These are phyloP conservation scores for Toxotes chatareus DNA, from an alignment of 2,113 vertebrate species.

Conservation along the genomic window DNA sequence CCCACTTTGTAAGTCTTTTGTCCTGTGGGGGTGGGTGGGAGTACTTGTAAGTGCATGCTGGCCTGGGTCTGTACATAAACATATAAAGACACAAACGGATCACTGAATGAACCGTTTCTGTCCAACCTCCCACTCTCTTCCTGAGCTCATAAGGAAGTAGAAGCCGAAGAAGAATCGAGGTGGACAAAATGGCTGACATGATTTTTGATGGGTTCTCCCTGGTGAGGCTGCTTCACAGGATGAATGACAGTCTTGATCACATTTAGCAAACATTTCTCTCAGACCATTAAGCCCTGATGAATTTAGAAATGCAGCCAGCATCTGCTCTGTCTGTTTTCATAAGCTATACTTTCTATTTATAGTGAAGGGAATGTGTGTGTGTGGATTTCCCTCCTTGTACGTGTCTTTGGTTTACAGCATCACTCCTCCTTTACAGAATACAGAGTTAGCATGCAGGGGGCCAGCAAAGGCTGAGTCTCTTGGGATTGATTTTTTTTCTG, in stretches of 20 bases:
- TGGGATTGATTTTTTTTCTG: constrained; percentile 50
- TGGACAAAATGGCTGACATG: constrained; percentile 10
- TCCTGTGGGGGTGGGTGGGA: not conserved
- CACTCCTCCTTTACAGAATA: not conserved
- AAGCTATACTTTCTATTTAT: constrained; percentile 14
- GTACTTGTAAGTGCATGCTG: not conserved
- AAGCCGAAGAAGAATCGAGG: not conserved
- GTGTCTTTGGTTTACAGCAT: not conserved
- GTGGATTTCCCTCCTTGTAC: not conserved
- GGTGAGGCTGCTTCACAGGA: not conserved
- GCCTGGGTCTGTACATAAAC: not conserved
- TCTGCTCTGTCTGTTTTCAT: constrained; percentile 33
- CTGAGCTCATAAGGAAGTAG: constrained; percentile 5
- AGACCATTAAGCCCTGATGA: constrained; percentile 46
- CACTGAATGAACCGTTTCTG: not conserved
- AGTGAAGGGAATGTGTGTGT: not conserved
- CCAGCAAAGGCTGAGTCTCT: not conserved
- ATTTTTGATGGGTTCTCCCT: constrained; percentile 12
- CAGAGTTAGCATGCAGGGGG: constrained; percentile 26
- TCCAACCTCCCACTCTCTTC: constrained; percentile 15
- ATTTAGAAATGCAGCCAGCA: constrained; percentile 49
- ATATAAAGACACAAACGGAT: not conserved
- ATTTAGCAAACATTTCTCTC: constrained; percentile 39
- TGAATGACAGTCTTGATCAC: constrained; percentile 59
- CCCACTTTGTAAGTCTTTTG: not conserved